phyloP scores from a whole-genome alignment of 2,113 vertebrate species.

The Nettapus auritus region DNA sequence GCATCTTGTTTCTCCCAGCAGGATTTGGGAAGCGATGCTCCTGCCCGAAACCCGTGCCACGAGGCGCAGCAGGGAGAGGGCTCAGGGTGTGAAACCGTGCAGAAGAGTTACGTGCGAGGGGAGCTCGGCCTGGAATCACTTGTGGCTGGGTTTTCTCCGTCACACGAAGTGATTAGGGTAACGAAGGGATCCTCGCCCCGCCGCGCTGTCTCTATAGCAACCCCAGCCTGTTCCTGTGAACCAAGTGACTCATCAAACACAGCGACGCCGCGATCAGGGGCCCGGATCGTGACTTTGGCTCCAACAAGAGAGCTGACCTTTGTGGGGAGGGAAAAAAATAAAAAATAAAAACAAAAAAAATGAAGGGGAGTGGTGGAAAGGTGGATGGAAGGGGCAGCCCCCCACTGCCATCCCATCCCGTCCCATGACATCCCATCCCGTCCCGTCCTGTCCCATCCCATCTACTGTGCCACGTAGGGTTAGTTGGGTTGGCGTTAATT shows the following conservation, averaged over 20 bases:
- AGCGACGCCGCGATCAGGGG: not conserved
- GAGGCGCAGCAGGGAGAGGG: not conserved
- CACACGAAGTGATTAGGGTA: not conserved
- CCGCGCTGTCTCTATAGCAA: slow-evolving; percentile 61
- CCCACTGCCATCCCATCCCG: too few relatives aligned
- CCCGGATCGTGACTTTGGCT: not conserved
- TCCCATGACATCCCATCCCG: too few relatives aligned
- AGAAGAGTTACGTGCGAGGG: rapidly evolving
- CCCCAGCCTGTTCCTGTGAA: slow-evolving; percentile 50
- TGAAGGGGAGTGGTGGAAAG: not conserved
- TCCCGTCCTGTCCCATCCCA: too few relatives aligned
- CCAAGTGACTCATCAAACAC: slow-evolving; percentile 53
- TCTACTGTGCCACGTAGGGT: rapidly evolving
- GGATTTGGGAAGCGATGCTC: not conserved
- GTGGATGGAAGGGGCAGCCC: not conserved
- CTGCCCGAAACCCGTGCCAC: not conserved
- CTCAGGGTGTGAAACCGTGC: not conserved
- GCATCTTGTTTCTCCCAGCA: not conserved
- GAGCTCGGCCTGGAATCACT: not conserved
- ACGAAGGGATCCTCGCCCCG: slow-evolving; percentile 51
- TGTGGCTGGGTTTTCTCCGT: not conserved
- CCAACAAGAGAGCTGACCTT: slow-evolving; percentile 25
- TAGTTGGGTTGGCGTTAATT: not conserved
- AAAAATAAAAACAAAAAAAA: not conserved
- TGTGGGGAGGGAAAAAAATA: not conserved